Evolutionary conservation across 2,888 invertebrate genomes (phyloP).

Genomic region (Polyommatus iphigenia): DNA sequence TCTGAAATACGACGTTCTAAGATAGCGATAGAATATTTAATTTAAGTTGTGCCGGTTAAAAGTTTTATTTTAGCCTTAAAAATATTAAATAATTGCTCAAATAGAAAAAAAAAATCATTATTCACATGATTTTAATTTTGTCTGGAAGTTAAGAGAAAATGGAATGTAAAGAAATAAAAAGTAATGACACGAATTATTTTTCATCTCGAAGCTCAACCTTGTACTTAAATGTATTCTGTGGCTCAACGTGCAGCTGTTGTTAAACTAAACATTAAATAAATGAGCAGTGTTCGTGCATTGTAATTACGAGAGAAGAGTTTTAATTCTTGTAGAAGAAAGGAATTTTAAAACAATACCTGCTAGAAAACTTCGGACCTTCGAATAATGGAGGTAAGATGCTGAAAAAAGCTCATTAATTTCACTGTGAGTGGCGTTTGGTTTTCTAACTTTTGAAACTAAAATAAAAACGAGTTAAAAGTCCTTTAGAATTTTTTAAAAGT

Average conservation of each 20-base stretch:
- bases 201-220: background rate
- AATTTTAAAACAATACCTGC: conserved; percentile 27
- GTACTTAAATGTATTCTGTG: too few relatives aligned
- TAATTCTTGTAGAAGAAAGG: conserved; percentile 11
- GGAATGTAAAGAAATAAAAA: background rate
- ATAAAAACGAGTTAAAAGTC: conserved; percentile 48
- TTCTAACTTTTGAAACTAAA: conserved; percentile 52
- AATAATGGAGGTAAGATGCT: conserved; percentile 22
- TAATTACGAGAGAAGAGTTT: conserved; percentile 11
- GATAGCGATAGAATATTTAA: too few relatives aligned
- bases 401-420: conserved; percentile 61
- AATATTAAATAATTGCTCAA: too few relatives aligned
- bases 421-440: conserved; percentile 64
- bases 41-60: too few relatives aligned
- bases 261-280: conserved; percentile 20
- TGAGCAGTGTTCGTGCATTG: conserved; percentile 7
- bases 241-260: background rate
- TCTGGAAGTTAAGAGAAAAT: background rate
- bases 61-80: too few relatives aligned
- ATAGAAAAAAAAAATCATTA: too few relatives aligned
- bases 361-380: conserved; percentile 16
- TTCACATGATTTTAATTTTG: background rate
- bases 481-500: conserved; percentile 2
- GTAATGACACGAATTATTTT: background rate
- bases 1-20: too few relatives aligned